A percentile compares a stretch with the other conserved stretches of the same genome.
These are phyloP conservation scores for Caenorhabditis virilis DNA, from an alignment of 2,888 invertebrate genomes.

Conservation along the genomic window DNA sequence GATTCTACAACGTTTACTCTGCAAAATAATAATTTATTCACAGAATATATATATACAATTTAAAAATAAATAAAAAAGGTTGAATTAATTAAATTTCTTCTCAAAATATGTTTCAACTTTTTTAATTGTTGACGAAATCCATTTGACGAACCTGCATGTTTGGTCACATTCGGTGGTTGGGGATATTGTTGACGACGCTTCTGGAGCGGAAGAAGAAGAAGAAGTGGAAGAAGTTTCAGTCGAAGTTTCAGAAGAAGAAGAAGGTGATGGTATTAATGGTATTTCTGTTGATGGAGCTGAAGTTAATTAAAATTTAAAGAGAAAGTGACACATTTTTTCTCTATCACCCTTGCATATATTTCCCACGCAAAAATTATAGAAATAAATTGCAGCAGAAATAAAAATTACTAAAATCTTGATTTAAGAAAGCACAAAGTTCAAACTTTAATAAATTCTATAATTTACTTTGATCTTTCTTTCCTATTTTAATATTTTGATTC, in stretches of 20 bases:
- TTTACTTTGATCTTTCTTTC: background rate
- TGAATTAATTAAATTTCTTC: conserved; percentile 4
- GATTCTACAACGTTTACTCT: conserved; percentile 35
- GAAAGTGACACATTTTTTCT: too few relatives aligned
- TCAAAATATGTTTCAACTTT: conserved; percentile 23
- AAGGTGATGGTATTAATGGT: background rate
- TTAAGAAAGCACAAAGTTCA: too few relatives aligned
- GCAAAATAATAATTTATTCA: conserved; percentile 6
- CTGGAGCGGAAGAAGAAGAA: background rate
- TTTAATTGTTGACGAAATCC: conserved; percentile 31
- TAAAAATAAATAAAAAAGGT: conserved; percentile 7
- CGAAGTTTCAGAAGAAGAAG: background rate
- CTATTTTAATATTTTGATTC: too few relatives aligned
- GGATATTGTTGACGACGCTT: background rate
- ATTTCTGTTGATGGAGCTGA: background rate
- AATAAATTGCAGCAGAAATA: too few relatives aligned
- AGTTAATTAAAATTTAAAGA: too few relatives aligned
- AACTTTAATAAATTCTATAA: background rate
- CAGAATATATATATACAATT: background rate
- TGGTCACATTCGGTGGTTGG: conserved; percentile 12
- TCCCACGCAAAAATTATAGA: too few relatives aligned
- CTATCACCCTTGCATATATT: too few relatives aligned
- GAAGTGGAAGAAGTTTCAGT: background rate
- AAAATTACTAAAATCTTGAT: too few relatives aligned
- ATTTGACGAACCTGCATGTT: conserved; percentile 41